Percentiles rank a stretch among this genome's conserved stretches.
These are phyloP conservation scores for Lymantria monacha DNA, from an alignment of 2,888 invertebrate genomes.

Conservation along the genomic window DNA sequence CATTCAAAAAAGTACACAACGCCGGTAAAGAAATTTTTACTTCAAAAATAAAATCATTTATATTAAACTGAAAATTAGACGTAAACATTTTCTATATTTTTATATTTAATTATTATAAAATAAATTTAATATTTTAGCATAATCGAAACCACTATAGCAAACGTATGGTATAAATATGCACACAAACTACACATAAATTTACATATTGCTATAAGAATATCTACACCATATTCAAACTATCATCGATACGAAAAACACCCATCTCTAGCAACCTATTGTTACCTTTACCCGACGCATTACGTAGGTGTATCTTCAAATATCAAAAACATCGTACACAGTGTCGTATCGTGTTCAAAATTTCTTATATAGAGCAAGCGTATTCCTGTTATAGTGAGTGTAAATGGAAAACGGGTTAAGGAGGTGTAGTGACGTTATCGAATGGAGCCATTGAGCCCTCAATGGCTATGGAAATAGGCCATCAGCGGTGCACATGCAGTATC, in stretches of 20 bases:
- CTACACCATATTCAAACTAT: slow-evolving; percentile 29
- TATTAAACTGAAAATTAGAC: too few species aligned
- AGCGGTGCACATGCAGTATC: slow-evolving; percentile 53
- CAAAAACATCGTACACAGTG: slow-evolving; percentile 11
- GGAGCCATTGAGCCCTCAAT: slow-evolving; percentile 50
- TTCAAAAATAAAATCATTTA: too few species aligned
- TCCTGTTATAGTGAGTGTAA: slow-evolving; percentile 15
- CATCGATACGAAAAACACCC: slow-evolving; percentile 33
- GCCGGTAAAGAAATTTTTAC: too few species aligned
- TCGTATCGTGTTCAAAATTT: slow-evolving; percentile 13
- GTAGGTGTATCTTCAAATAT: slow-evolving; percentile 21
- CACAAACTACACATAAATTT: slow-evolving; percentile 12
- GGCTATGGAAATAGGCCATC: slow-evolving; percentile 59
- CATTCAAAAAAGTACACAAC: too few species aligned
- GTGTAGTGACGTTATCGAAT: slow-evolving; percentile 34
- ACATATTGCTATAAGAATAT: slow-evolving; percentile 29
- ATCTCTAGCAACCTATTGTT: slow-evolving; percentile 28
- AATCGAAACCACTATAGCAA: too few species aligned
- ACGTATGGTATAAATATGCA: too few species aligned
- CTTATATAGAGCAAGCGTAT: neutral
- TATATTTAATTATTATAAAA: too few species aligned
- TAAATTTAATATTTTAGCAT: too few species aligned
- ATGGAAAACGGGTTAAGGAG: slow-evolving; percentile 33
- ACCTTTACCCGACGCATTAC: slow-evolving; percentile 36
- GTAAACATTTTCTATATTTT: too few species aligned